Evolutionary conservation across 2,888 invertebrate genomes (phyloP), one percentile per base, ranked within the genome.

Genomic region (Lydus trimaculatus): DNA sequence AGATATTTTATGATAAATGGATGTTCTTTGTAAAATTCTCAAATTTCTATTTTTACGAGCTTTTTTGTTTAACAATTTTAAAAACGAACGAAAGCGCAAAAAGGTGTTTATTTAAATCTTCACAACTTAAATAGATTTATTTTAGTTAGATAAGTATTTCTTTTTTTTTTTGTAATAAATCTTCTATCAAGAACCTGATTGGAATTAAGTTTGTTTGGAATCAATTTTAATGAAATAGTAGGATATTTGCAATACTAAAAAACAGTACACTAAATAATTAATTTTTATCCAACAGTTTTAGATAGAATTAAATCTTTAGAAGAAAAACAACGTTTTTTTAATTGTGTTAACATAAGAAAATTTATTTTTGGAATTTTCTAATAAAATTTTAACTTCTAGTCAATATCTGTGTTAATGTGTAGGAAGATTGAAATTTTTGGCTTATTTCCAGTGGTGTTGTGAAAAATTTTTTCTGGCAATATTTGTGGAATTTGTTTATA

Each of bases 311-410:
- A n/a, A n/a, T n/a, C n/a, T n/a, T n/a, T n/a, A n/a, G n/a, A n/a
- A n/a, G n/a, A n/a, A n/a, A n/a, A n/a, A n/a, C n/a, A n/a, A n/a
- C n/a, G n/a, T 31, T 31, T 36, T 13, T 48, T 48, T 9, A 20
- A 20, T 48, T 48, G 11, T 48, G 17, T 48, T 23, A 48, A 48
- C 20, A 20, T 58, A 64, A 64, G 39, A 58, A 56, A 63, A 63
- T 62, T 65, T 69, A 69, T 69, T 69, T 59, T 52, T 43, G 63
- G 69, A 48, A 43, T 69, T 69, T 63, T 59, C 59, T 68, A 68
- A 62, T 68, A 68, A 68, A 68, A 68, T 64, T 68, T 68, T 39
- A 63, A 68, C 62, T 59, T 52, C 52, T 68, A 65, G 62, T 59
- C 65, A 62, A 62, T 63, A 43, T 62, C 62, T 58, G 68, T 56